These are phyloP conservation scores for Pinctada fucata DNA, from an alignment of 2,888 invertebrate species.

Conservation along the genomic window DNA sequence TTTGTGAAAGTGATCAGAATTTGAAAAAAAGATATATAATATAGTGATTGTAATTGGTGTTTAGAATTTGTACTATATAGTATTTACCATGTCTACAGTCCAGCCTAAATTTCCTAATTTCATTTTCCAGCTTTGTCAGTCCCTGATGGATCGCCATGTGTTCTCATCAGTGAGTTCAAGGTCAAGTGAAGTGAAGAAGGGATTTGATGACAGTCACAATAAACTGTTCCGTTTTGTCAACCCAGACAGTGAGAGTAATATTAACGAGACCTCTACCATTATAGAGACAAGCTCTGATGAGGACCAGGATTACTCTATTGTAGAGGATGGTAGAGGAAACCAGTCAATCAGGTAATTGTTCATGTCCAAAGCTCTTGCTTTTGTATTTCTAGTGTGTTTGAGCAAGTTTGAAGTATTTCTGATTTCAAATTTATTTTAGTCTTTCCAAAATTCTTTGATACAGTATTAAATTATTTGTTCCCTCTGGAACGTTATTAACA, in stretches of 20 bases:
- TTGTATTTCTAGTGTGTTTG: no score
- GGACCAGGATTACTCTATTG: constrained; percentile 40
- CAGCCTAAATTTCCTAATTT: neutral
- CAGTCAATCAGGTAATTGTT: constrained; percentile 30
- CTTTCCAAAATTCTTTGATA: no score
- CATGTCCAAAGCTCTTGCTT: neutral
- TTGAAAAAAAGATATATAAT: no score
- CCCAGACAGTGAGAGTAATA: constrained; percentile 43
- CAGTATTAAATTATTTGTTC: no score
- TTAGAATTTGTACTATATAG: no score
- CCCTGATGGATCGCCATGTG: constrained; percentile 71
- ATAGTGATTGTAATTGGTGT: no score
- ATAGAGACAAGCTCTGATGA: constrained; percentile 35
- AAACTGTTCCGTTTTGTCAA: constrained; percentile 70
- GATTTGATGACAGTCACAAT: constrained; percentile 73
- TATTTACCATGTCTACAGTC: no score
- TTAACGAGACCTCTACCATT: constrained; percentile 42
- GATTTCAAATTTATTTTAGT: neutral
- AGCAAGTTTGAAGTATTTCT: neutral
- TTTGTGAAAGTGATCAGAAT: no score
- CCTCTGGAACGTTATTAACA: no score
- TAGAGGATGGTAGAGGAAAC: constrained; percentile 39
- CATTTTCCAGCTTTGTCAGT: constrained; percentile 68
- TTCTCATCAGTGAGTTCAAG: constrained; percentile 68
- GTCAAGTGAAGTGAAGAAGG: constrained; percentile 50